Evolutionary conservation across 2,113 vertebrate species (phyloP).

Genomic region (Garra rufa): DNA sequence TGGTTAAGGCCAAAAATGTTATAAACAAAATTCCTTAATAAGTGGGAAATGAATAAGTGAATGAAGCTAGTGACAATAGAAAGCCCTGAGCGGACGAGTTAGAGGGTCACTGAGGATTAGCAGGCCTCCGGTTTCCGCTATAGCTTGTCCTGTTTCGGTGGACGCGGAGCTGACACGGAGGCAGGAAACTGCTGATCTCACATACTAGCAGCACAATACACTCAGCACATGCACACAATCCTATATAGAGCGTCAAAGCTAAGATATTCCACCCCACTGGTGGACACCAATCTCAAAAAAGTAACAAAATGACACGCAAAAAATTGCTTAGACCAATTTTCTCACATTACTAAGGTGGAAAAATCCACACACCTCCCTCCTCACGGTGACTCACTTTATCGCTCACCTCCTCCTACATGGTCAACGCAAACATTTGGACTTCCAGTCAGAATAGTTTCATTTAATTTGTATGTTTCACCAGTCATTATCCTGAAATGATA

Average conservation of each 20-base stretch:
- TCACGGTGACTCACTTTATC: conserved; percentile 32
- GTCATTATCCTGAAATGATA: conserved; percentile 2
- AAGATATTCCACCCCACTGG: neutral
- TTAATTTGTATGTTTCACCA: neutral
- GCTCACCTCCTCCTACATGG: neutral
- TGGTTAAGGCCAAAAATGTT: conserved; percentile 61
- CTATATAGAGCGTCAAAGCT: conserved; percentile 21
- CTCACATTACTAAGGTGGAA: conserved; percentile 9
- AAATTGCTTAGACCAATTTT: neutral
- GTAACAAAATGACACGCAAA: conserved; percentile 15
- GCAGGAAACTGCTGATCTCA: conserved; percentile 79
- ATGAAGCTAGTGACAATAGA: conserved; percentile 72
- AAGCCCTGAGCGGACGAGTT: conserved; percentile 76
- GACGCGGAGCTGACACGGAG: conserved; percentile 57
- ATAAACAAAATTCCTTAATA: conserved; percentile 65
- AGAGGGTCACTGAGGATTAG: conserved; percentile 75
- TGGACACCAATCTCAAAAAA: neutral
- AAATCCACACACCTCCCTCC: conserved; percentile 36
- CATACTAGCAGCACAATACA: conserved; percentile 74
- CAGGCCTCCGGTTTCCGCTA: conserved; percentile 79
- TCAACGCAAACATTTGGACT: neutral
- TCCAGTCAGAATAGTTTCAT: neutral
- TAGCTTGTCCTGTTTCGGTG: conserved; percentile 69
- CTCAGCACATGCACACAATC: conserved; percentile 64
- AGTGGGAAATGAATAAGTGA: conserved; percentile 69